Base-by-base conservation (phyloP, 1,140 invertebrate genomes). In the Argopecten irradians region DNA sequence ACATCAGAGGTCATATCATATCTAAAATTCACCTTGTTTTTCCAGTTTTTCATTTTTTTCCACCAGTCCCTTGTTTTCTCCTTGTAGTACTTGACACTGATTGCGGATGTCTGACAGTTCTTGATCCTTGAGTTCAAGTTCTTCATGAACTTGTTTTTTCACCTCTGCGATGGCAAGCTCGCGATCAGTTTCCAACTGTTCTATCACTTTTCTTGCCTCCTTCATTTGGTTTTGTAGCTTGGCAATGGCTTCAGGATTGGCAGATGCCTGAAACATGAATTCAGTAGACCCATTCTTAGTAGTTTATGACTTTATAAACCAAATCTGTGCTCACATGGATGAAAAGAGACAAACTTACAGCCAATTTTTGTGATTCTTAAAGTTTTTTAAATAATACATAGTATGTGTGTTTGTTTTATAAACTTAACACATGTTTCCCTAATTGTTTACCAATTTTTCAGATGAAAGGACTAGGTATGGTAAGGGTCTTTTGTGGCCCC, bases 101-200 rank as follows among this genome's bases (percentile, higher is more conserved):
- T 19, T 16, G 32, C 92, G 86, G 0, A 92, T 83, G 14, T 92
- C 88, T 7, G 96, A 95, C 1, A 97, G 82, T 93, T 95, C 96
- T 92, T 91, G 96, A 95, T 91, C 96, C 96, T 91, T 97, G 96
- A 96, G 96, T 92, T 97, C 96, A 88, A 95, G 92, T 43, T 94
- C 93, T 85, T 93, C 92, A 89, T 95, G 94, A 46, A 94, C 92
- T 89, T 94, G 93, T 84, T 89, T 87, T 34, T 94, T 93, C 28
- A 93, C 93, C 89, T 93, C 93, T 83, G 95, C 94, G 16, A 95
- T 93, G n/a, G 93, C 93, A 11, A 95, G 86, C 82, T 93, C 93
- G 82, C 93, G 90, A 85, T 94, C 93, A 13, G 92, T 89, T 88
- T 95, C 94, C 9, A 95, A 91, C 88, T 95, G 93, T 84, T 94